phyloP scores from a whole-genome alignment of 1,140 invertebrate species.

The Dolichoris vasculosae region DNA sequence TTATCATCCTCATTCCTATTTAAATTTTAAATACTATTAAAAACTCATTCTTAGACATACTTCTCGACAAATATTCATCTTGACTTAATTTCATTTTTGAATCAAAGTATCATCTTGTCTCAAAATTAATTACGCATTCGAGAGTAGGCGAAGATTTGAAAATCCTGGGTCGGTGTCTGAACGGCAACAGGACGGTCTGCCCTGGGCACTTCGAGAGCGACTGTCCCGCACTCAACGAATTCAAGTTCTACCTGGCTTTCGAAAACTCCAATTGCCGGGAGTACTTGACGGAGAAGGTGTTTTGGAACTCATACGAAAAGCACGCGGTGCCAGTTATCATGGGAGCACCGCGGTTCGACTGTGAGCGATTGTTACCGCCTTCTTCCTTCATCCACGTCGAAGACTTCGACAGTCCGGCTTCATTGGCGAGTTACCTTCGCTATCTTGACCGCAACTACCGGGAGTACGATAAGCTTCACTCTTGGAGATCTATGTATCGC shows the following conservation, averaged over 20 bases:
- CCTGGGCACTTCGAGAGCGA: conserved; percentile 77
- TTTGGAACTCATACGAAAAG: conserved; percentile 79
- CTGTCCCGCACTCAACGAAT: conserved; percentile 76
- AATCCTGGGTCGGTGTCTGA: conserved; percentile 63
- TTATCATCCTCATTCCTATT: too few species aligned
- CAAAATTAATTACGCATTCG: not conserved
- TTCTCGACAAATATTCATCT: too few species aligned
- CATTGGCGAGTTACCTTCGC: conserved; percentile 79
- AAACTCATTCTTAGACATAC: too few species aligned
- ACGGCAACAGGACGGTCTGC: conserved; percentile 70
- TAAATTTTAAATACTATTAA: too few species aligned
- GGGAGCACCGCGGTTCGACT: conserved; percentile 76
- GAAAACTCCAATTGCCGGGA: conserved; percentile 84
- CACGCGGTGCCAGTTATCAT: conserved; percentile 82
- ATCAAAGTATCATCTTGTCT: not conserved
- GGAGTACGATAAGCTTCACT: conserved; percentile 79
- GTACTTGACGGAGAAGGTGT: conserved; percentile 84
- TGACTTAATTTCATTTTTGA: too few species aligned
- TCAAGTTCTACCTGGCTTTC: conserved; percentile 85
- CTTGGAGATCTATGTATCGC: conserved; percentile 81
- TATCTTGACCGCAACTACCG: conserved; percentile 76
- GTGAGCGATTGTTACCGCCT: conserved; percentile 77
- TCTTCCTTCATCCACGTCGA: conserved; percentile 83
- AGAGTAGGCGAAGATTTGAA: conserved; percentile 56
- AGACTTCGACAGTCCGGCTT: conserved; percentile 79